Evolutionary conservation across 2,797 vertebrate genomes (phyloP).

Genomic region (Lycodopsis pacificus): DNA sequence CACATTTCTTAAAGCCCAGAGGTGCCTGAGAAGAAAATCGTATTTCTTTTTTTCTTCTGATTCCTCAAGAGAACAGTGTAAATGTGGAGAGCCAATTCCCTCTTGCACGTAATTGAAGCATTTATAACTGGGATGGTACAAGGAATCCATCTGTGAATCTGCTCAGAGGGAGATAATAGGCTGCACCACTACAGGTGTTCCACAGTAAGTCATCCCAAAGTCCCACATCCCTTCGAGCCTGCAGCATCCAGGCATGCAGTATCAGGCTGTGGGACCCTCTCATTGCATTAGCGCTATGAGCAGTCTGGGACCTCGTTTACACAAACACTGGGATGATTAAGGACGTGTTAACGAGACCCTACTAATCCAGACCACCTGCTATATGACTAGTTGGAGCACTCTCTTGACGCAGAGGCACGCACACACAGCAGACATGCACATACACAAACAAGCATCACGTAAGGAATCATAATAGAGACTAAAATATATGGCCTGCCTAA

Average conservation of each 20-base stretch:
- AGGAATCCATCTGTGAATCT: conserved; percentile 67
- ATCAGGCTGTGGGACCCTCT: conserved; percentile 60
- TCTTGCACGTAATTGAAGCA: conserved; percentile 38
- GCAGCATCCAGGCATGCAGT: conserved; percentile 51
- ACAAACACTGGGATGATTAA: conserved; percentile 82
- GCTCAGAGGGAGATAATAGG: conserved; percentile 55
- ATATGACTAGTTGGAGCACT: conserved; percentile 41
- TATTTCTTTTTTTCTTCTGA: conserved; percentile 20
- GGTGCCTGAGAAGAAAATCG: not conserved
- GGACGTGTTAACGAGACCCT: conserved; percentile 78
- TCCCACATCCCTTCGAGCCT: conserved; percentile 59
- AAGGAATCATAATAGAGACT: conserved; percentile 26
- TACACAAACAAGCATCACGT: conserved; percentile 17
- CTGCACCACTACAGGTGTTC: conserved; percentile 71
- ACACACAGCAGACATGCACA: conserved; percentile 19
- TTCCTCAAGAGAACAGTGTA: not conserved
- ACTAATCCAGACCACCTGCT: conserved; percentile 80
- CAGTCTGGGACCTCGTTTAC: conserved; percentile 71
- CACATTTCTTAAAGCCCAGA: conserved; percentile 21
- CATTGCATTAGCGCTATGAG: conserved; percentile 71
- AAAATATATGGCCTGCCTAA: conserved; percentile 41
- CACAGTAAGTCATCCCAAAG: conserved; percentile 59
- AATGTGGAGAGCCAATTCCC: conserved; percentile 20
- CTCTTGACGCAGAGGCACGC: conserved; percentile 23
- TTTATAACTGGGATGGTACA: conserved; percentile 42